Evolutionary conservation across 2,113 vertebrate genomes (phyloP).

Genomic region (Protobothrops mucrosquamatus): DNA sequence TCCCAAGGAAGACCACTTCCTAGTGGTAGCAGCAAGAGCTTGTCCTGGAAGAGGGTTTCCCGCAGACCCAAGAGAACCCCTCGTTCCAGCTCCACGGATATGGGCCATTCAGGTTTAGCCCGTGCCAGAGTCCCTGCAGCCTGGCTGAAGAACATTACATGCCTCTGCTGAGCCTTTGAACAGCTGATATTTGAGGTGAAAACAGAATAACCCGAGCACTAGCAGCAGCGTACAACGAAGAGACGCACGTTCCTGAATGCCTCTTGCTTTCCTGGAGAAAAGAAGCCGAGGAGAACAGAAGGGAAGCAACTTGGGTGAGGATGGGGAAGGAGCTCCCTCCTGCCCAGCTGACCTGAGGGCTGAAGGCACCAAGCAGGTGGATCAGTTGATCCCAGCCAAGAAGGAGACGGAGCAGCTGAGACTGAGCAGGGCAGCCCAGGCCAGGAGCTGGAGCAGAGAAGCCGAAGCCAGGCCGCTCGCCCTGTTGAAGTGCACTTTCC

Average conservation of each 20-base stretch:
- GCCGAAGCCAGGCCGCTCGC: constrained; percentile 37
- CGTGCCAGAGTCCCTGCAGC: not conserved
- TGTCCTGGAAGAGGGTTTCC: not conserved
- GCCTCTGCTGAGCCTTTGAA: not conserved
- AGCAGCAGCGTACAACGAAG: not conserved
- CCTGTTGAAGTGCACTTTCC: constrained; percentile 63
- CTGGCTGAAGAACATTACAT: not conserved
- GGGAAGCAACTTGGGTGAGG: not conserved
- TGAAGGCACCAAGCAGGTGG: not conserved
- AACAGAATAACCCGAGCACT: not conserved
- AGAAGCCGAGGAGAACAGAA: rapidly evolving
- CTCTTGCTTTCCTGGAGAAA: too few relatives aligned
- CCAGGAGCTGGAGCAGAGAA: not conserved
- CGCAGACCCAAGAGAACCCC: not conserved
- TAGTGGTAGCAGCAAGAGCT: not conserved
- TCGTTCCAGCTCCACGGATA: not conserved
- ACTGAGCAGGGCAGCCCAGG: constrained; percentile 13
- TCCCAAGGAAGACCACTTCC: not conserved
- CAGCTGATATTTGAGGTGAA: not conserved
- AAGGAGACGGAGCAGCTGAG: not conserved
- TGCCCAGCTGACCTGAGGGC: not conserved
- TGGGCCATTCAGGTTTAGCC: not conserved
- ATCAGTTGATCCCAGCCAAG: constrained; percentile 7
- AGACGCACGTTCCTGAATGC: not conserved
- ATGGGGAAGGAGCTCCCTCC: not conserved